A percentile compares a stretch with the other conserved stretches of the same genome.
Evolutionary conservation across 2,888 invertebrate genomes (phyloP).

Genomic region (Portevinia maculata): DNA sequence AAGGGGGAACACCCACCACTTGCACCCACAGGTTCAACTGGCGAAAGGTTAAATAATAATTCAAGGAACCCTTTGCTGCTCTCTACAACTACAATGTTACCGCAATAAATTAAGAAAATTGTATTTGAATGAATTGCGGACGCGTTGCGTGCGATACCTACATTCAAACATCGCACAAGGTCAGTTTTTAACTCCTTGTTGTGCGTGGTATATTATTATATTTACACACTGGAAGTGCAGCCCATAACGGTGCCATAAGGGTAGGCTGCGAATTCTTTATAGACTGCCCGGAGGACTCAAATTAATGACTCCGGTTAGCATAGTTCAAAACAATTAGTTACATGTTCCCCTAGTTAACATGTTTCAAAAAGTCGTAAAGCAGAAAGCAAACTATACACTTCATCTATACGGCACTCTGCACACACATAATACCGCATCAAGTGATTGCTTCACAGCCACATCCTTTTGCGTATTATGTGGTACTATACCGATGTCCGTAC

Average conservation of each 20-base stretch:
- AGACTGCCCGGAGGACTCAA: constrained; percentile 22
- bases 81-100: constrained; percentile 18
- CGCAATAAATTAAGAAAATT: constrained; percentile 70
- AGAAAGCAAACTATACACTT: constrained; percentile 53
- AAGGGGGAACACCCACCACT: not conserved
- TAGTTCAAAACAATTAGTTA: constrained; percentile 73
- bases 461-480: constrained; percentile 36
- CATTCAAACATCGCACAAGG: constrained; percentile 13
- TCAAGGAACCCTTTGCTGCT: constrained; percentile 57
- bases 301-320: constrained; percentile 71
- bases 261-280: not conserved
- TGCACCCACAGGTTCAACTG: constrained; percentile 13
- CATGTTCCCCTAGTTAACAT: constrained; percentile 64
- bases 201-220: constrained; percentile 31
- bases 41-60: constrained; percentile 59
- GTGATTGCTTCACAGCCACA: constrained; percentile 45
- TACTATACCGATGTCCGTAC: constrained; percentile 13
- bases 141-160: constrained; percentile 5
- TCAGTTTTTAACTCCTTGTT: constrained; percentile 31
- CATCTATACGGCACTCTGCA: not conserved
- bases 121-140: constrained; percentile 62
- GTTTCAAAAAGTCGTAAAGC: constrained; percentile 69
- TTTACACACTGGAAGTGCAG: constrained; percentile 3
- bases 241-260: not conserved
- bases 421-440: constrained; percentile 26